Evolutionary conservation across 2,888 invertebrate species (phyloP).

Genomic region (Drosophila barbarae): DNA sequence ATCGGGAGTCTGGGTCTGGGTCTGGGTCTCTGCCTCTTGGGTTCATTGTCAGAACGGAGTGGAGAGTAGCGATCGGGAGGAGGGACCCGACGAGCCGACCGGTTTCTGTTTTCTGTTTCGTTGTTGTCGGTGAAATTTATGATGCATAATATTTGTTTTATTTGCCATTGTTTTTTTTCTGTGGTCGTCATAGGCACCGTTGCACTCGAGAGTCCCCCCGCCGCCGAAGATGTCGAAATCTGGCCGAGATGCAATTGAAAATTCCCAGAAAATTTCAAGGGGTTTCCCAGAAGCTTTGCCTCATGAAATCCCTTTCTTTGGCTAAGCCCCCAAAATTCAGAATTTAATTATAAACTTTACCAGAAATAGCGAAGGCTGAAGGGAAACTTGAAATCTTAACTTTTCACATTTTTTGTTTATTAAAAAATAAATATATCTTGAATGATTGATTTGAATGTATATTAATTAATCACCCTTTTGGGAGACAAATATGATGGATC

Average conservation of each 20-base stretch:
- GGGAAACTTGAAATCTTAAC: not conserved
- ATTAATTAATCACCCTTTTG: conserved; percentile 5
- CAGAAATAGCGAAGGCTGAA: not conserved
- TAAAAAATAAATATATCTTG: not conserved
- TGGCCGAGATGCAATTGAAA: conserved; percentile 42
- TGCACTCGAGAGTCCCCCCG: conserved; percentile 14
- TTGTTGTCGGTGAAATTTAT: conserved; percentile 59
- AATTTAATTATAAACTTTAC: not conserved
- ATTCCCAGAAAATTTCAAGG: conserved; percentile 18
- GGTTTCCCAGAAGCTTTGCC: conserved; percentile 9
- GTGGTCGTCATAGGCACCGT: conserved; percentile 36
- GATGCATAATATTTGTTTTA: conserved; percentile 56
- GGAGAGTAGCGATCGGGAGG: not conserved
- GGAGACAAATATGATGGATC: conserved; percentile 12
- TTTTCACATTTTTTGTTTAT: not conserved
- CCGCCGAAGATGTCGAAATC: conserved; percentile 1
- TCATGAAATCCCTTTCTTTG: not conserved
- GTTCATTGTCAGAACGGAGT: conserved; percentile 62
- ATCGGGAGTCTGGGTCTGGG: conserved; percentile 6
- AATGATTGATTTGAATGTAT: conserved; percentile 1
- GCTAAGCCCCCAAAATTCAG: too few relatives aligned
- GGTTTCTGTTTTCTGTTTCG: conserved; percentile 24
- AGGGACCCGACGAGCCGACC: conserved; percentile 13
- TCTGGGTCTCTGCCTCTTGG: conserved; percentile 43
- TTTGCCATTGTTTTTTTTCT: conserved; percentile 48